Conservation (phyloP, 2,797 vertebrate species). For the Thunnus albacares region DNA sequence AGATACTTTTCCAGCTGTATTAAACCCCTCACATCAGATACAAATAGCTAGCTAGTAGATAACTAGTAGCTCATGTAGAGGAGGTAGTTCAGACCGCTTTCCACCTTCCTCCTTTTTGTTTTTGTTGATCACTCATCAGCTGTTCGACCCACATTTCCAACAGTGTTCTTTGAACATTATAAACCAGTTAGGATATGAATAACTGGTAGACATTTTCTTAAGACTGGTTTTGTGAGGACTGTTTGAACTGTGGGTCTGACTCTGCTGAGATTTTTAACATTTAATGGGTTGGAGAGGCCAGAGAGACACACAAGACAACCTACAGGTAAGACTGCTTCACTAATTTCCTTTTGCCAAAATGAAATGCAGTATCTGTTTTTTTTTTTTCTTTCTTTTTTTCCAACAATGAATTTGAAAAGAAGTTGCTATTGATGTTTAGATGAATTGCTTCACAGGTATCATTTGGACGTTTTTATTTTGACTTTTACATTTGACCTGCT, state of each 20-base stretch:
- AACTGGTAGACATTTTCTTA: background rate
- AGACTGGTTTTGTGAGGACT: background rate
- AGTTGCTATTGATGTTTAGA: slow-evolving; percentile 45
- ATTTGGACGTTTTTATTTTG: slow-evolving; percentile 84
- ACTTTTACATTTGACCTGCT: slow-evolving; percentile 92
- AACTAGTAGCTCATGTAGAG: background rate
- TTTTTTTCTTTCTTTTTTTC: slow-evolving; percentile 45
- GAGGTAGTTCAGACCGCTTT: slow-evolving; percentile 6
- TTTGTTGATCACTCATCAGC: slow-evolving; percentile 30
- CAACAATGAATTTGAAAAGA: slow-evolving; percentile 37
- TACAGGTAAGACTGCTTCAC: slow-evolving; percentile 81
- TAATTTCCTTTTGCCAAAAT: slow-evolving; percentile 77
- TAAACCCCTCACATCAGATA: background rate
- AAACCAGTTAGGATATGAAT: background rate
- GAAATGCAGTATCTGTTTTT: slow-evolving; percentile 58
- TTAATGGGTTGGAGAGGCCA: slow-evolving; percentile 62
- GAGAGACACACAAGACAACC: slow-evolving; percentile 58
- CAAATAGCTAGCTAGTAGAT: too few species aligned
- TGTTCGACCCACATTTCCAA: slow-evolving; percentile 53
- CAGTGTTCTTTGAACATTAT: background rate
- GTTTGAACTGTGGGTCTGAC: slow-evolving; percentile 54
- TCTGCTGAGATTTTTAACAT: slow-evolving; percentile 26
- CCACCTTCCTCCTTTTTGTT: background rate
- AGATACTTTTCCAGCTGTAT: background rate
- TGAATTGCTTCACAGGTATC: slow-evolving; percentile 79